These are phyloP conservation scores for Polydrusus cervinus DNA, from an alignment of 2,888 invertebrate species.

Conservation along the genomic window DNA sequence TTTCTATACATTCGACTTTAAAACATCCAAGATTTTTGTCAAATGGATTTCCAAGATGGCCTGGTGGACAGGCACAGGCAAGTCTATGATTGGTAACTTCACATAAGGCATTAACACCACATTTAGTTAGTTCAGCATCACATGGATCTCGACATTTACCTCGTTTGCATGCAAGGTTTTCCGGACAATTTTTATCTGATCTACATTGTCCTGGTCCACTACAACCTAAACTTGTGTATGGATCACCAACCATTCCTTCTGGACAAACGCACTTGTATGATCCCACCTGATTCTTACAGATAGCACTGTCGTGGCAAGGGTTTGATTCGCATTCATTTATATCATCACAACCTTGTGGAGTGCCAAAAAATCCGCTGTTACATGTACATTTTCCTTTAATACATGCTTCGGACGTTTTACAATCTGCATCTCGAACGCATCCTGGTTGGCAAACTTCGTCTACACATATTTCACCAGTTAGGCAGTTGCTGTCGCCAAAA, in stretches of 20 bases:
- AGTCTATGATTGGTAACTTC: slow-evolving; percentile 82
- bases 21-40: slow-evolving; percentile 87
- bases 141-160: slow-evolving; percentile 91
- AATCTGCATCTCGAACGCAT: slow-evolving; percentile 87
- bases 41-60: slow-evolving; percentile 87
- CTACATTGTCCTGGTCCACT: slow-evolving; percentile 84
- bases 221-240: slow-evolving; percentile 83
- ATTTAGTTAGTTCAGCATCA: slow-evolving; percentile 74
- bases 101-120: slow-evolving; percentile 87
- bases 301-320: slow-evolving; percentile 87
- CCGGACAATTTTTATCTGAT: slow-evolving; percentile 82
- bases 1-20: slow-evolving; percentile 88
- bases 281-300: slow-evolving; percentile 86
- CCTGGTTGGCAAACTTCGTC: slow-evolving; percentile 87
- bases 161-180: slow-evolving; percentile 82
- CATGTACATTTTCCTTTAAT: slow-evolving; percentile 84
- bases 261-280: slow-evolving; percentile 88
- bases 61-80: slow-evolving; percentile 85
- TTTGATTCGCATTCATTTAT: slow-evolving; percentile 86
- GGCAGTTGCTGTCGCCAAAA: slow-evolving; percentile 91
- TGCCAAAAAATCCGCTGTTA: slow-evolving; percentile 82
- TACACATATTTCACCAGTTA: slow-evolving; percentile 91
- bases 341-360: slow-evolving; percentile 85
- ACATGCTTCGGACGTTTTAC: slow-evolving; percentile 86
- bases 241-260: slow-evolving; percentile 85